phyloP scores from a whole-genome alignment of 2,888 invertebrate genomes.

The Callimorpha dominula region DNA sequence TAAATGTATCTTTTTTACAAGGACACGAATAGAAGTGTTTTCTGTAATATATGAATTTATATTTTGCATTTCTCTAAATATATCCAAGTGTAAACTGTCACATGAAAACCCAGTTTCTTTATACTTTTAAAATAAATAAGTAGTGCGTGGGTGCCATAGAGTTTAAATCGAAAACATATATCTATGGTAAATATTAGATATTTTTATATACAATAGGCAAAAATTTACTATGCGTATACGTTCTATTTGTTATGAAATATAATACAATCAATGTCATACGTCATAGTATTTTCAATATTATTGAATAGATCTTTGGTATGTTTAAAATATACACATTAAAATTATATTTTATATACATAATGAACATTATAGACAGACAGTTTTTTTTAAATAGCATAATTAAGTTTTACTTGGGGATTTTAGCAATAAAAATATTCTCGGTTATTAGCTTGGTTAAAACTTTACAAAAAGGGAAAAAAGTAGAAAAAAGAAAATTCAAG shows the following conservation, averaged over 20 bases:
- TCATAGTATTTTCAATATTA: background rate
- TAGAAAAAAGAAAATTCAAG: too few relatives aligned
- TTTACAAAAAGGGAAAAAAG: too few relatives aligned
- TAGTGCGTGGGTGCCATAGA: background rate
- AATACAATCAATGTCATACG: background rate
- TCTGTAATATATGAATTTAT: too few relatives aligned
- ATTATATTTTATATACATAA: background rate
- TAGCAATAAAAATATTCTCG: too few relatives aligned
- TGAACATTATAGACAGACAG: background rate
- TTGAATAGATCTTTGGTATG: conserved; percentile 14
- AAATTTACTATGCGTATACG: background rate
- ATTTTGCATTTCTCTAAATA: background rate
- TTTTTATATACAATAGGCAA: background rate
- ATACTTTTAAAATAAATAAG: too few relatives aligned
- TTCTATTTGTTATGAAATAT: background rate
- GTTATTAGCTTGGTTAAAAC: too few relatives aligned
- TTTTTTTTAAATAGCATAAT: too few relatives aligned
- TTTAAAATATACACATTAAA: conserved; percentile 1
- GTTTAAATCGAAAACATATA: background rate
- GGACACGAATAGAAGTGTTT: too few relatives aligned
- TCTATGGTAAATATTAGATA: background rate
- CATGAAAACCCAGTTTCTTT: background rate
- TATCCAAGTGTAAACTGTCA: background rate
- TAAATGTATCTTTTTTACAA: too few relatives aligned
- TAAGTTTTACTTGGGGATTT: too few relatives aligned